Evolutionary conservation across 2,113 vertebrate genomes (phyloP).

Genomic region (Smithornis capensis): DNA sequence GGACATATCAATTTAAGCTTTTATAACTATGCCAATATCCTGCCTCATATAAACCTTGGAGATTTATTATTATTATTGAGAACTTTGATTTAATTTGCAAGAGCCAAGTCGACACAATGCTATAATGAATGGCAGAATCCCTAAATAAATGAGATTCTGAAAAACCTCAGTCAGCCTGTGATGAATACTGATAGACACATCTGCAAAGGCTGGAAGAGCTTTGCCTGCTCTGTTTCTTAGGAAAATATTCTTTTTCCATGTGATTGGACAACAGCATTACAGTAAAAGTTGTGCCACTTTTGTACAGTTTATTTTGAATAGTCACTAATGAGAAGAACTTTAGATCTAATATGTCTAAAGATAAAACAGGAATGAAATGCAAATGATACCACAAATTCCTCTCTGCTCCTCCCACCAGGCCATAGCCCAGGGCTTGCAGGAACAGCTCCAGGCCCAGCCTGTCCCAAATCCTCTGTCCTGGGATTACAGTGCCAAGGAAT

Average conservation of each 20-base stretch:
- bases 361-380: neutral
- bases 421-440: neutral
- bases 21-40: neutral
- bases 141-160: neutral
- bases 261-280: neutral
- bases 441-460: neutral
- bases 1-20: neutral
- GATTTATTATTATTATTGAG: constrained; percentile 5
- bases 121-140: neutral
- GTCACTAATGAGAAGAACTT: neutral
- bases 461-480: rapidly evolving
- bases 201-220: neutral
- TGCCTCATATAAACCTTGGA: neutral
- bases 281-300: neutral
- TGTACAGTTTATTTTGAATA: neutral
- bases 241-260: neutral
- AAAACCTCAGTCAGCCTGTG: neutral
- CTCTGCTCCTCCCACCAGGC: neutral
- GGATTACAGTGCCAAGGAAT: neutral
- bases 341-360: neutral
- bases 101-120: neutral
- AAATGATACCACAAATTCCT: neutral
- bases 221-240: neutral
- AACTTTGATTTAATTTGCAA: neutral
- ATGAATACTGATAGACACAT: neutral